These are phyloP conservation scores for Drosophila aldrichi DNA, from an alignment of 2,888 invertebrate genomes.

Conservation along the genomic window DNA sequence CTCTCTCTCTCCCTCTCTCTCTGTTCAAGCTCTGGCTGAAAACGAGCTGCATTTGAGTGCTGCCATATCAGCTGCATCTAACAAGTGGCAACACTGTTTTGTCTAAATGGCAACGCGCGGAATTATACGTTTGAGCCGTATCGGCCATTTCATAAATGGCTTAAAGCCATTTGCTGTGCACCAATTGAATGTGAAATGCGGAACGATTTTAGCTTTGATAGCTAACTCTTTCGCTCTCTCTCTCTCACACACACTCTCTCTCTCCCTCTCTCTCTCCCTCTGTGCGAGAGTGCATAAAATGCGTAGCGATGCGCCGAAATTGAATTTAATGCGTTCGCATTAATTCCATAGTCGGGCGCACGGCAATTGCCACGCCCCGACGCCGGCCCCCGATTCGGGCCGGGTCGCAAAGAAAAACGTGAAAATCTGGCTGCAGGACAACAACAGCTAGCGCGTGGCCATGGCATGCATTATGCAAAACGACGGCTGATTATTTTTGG, in stretches of 20 bases:
- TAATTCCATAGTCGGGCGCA: slow-evolving; percentile 52
- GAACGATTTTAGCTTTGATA: not conserved
- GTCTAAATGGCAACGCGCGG: not conserved
- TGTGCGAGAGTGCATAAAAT: slow-evolving; percentile 34
- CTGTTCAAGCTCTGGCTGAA: not conserved
- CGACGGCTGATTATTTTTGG: slow-evolving; percentile 60
- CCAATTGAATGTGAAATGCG: slow-evolving; percentile 8
- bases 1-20: no score
- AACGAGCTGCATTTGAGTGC: not conserved
- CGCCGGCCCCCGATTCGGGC: slow-evolving; percentile 7
- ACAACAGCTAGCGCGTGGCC: slow-evolving; percentile 23
- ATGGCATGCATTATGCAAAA: slow-evolving; percentile 52
- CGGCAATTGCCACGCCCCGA: slow-evolving; percentile 7
- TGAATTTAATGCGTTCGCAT: slow-evolving; percentile 67
- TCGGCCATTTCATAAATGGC: slow-evolving; percentile 7
- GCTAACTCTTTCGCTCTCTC: no score
- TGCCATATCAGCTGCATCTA: not conserved
- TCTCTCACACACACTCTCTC: not conserved
- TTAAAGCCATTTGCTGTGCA: slow-evolving; percentile 2
- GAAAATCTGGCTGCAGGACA: slow-evolving; percentile 5
- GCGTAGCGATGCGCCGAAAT: slow-evolving; percentile 40
- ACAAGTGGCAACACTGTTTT: slow-evolving; percentile 9
- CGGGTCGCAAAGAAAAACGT: not conserved
- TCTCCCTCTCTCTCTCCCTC: not conserved
- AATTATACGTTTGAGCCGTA: not conserved